Conservation (phyloP, 2,113 vertebrate genomes). For the Stegastes partitus region DNA sequence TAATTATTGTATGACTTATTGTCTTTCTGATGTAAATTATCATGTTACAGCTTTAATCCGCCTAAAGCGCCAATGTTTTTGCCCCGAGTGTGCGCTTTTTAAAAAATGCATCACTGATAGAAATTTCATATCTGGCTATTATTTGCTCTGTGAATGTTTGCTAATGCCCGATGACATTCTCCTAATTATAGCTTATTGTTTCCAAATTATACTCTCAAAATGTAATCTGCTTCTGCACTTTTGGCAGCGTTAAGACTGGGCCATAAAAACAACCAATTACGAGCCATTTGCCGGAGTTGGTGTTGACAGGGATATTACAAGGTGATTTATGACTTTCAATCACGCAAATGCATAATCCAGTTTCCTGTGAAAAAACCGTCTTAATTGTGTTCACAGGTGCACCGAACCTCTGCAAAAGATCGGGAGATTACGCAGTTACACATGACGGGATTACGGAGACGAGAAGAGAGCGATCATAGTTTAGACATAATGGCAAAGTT, state of each 20-base stretch:
- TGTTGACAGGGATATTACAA: slow-evolving; percentile 57
- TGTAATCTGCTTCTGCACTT: slow-evolving; percentile 59
- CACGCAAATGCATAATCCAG: slow-evolving; percentile 60
- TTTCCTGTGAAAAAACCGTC: slow-evolving; percentile 64
- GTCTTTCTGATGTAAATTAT: not conserved
- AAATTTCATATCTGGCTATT: slow-evolving; percentile 37
- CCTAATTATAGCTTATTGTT: slow-evolving; percentile 65
- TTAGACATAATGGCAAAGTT: slow-evolving; percentile 2
- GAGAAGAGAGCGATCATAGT: slow-evolving; percentile 11
- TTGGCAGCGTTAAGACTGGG: slow-evolving; percentile 43
- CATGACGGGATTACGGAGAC: slow-evolving; percentile 44
- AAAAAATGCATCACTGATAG: slow-evolving; percentile 19
- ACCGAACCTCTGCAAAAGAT: slow-evolving; percentile 46
- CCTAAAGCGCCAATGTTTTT: not conserved
- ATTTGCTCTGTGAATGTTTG: slow-evolving; percentile 22
- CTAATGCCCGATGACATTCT: slow-evolving; percentile 53
- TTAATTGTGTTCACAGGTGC: slow-evolving; percentile 69
- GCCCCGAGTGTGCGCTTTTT: slow-evolving; percentile 1
- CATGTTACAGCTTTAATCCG: slow-evolving; percentile 2
- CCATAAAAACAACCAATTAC: slow-evolving; percentile 66
- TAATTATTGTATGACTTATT: no score
- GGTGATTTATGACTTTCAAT: slow-evolving; percentile 70
- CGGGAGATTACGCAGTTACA: slow-evolving; percentile 46
- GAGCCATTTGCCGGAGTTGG: slow-evolving; percentile 61
- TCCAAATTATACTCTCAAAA: slow-evolving; percentile 45